A percentile compares a stretch with the other conserved stretches of the same genome.
phyloP scores from a whole-genome alignment of 1,140 invertebrate species.

The Mercenaria mercenaria region DNA sequence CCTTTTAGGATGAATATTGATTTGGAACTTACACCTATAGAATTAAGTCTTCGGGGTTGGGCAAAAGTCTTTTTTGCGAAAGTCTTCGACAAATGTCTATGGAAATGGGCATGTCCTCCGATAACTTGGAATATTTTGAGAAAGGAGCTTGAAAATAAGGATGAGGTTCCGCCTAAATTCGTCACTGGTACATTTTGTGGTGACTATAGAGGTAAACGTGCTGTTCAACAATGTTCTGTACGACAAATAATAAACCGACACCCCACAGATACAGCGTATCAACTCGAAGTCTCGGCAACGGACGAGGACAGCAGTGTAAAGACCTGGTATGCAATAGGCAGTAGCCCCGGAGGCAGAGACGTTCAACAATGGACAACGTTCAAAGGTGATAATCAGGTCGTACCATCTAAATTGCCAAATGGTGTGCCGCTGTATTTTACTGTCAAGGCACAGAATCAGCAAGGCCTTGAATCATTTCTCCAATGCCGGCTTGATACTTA shows the following conservation, averaged over 20 bases:
- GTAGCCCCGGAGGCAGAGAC: not conserved
- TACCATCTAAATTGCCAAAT: not conserved
- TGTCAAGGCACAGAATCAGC: conserved; percentile 1
- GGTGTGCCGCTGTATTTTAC: not conserved
- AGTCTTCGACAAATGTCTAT: not conserved
- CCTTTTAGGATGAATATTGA: not conserved
- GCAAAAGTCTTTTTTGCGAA: not conserved
- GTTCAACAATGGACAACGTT: not conserved
- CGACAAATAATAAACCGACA: not conserved
- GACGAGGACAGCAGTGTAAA: conserved; percentile 1
- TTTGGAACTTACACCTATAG: not conserved
- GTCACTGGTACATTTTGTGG: not conserved
- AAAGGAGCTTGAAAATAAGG: not conserved
- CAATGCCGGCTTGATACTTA: conserved; percentile 6
- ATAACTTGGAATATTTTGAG: not conserved
- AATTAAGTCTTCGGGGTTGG: not conserved
- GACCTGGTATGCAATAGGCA: not conserved
- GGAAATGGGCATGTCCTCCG: not conserved
- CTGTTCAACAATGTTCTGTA: not conserved
- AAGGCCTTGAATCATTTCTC: not conserved
- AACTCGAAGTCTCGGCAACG: not conserved
- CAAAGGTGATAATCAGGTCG: not conserved
- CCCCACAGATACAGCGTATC: not conserved
- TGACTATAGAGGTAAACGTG: not conserved
- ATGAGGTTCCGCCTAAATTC: not conserved